Evolutionary conservation across 2,113 vertebrate species (phyloP), one percentile per base, ranked within the genome.

Genomic region (Drymodes brunneopygia): DNA sequence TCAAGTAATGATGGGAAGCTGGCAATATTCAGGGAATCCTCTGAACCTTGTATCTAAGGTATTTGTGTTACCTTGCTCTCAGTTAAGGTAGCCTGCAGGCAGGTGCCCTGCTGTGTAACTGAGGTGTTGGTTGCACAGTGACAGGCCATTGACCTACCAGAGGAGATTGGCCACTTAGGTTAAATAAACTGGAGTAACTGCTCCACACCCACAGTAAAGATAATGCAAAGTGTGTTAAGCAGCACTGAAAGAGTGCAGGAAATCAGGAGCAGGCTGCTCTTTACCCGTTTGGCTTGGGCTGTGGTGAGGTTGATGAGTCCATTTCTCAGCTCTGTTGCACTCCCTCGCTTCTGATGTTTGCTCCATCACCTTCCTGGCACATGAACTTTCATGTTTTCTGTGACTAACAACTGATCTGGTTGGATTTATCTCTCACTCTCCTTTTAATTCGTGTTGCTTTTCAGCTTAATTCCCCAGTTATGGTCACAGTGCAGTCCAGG

Each of bases 161-260:
- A 65, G 67, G 20, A 53, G 13, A 69, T 5, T 36, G 42, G 35
- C 50, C 88, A 4, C 66, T 75, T 62, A 13, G 20, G 57, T 64
- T 88, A 27, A 61, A n/a, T 36, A 62, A 72, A 81, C 48, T 51
- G 47, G 48, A 62, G 23, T 62, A 31, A 47, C 8, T 6, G 65
- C 28, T 17, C 1, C 0, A 50, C 10, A 54, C 17, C 13, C 47
- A 11, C 18, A 12, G 67, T 38, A 50, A 21, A 50, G n/a, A 15
- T 1, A 2, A 10, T 50, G 23, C 0, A 2, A 51, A 85, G 33
- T 0, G 0, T 65, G 14, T 72, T 72, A 28, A 66, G 60, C n/a
- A 51, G 50, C 35, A 15, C 38, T 47, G 67, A n/a, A 36, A 29
- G 24, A 71, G 45, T 24, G 33, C 7, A 7, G 72, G n/a, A 72